phyloP scores from a whole-genome alignment of 2,113 vertebrate species.

The Calonectris borealis region DNA sequence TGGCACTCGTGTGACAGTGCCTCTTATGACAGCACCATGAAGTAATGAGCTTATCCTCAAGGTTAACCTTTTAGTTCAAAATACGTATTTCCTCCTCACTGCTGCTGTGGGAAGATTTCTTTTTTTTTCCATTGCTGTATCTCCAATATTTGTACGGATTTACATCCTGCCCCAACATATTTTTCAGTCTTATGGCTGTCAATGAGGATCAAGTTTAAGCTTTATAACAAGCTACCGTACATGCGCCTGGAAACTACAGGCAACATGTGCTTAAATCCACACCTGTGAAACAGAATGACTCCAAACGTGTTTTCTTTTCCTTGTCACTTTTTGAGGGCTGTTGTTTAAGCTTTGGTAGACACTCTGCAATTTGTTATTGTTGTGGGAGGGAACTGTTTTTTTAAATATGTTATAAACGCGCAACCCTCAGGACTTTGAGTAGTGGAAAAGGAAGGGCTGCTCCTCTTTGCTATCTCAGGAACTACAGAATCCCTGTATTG shows the following conservation, averaged over 20 bases:
- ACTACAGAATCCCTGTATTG: background rate
- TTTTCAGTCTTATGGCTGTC: slow-evolving; percentile 21
- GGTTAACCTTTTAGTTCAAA: background rate
- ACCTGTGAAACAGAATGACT: background rate
- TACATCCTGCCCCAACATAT: background rate
- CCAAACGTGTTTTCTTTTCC: background rate
- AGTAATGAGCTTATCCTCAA: background rate
- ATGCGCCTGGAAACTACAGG: background rate
- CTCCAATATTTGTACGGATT: background rate
- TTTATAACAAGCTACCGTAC: background rate
- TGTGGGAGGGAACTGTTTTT: background rate
- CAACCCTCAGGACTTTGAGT: background rate
- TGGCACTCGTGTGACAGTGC: background rate
- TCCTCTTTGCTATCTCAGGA: slow-evolving; percentile 30
- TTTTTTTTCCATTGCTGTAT: background rate
- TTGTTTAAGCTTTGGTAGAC: background rate
- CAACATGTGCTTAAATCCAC: background rate
- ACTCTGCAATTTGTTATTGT: slow-evolving; percentile 4
- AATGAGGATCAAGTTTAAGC: slow-evolving; percentile 32
- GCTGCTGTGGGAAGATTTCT: background rate
- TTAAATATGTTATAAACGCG: background rate
- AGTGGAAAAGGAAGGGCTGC: slow-evolving; percentile 55
- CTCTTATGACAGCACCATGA: background rate
- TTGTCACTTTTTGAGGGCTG: background rate
- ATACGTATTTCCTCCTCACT: background rate